A percentile compares a stretch with the other conserved stretches of the same genome.
phyloP scores from a whole-genome alignment of 2,113 vertebrate species.

The Oriolus oriolus region DNA sequence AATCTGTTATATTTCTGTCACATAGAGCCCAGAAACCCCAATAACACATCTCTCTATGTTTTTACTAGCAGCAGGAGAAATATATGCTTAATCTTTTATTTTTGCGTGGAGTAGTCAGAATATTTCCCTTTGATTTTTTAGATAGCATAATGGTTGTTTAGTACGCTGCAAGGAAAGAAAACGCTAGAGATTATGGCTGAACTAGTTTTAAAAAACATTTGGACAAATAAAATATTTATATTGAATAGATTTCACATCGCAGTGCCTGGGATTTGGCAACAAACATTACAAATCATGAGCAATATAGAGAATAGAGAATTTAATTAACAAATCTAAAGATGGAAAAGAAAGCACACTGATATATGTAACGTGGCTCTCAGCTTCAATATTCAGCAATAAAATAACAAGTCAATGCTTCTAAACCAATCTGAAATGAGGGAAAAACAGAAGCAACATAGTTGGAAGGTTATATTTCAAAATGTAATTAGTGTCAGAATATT shows the following conservation, averaged over 20 bases:
- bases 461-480: conserved; percentile 60
- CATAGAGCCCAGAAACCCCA: background rate
- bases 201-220: conserved; percentile 3
- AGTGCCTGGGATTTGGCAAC: conserved; percentile 1
- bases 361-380: conserved; percentile 6
- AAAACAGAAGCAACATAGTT: conserved; percentile 20
- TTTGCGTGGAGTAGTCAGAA: background rate
- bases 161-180: background rate
- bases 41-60: background rate
- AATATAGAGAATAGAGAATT: conserved; percentile 35
- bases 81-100: background rate
- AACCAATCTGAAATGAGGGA: conserved; percentile 31
- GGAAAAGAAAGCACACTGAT: conserved; percentile 21
- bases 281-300: conserved; percentile 17
- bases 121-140: background rate
- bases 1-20: background rate
- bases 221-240: conserved; percentile 40
- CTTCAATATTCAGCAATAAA: conserved; percentile 43
- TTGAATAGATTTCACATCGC: background rate
- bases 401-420: conserved; percentile 20
- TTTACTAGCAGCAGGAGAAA: background rate
- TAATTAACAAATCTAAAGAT: conserved; percentile 51
- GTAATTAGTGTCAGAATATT: conserved; percentile 61
- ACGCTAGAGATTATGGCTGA: background rate
- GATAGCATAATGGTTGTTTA: background rate